phyloP scores from a whole-genome alignment of 2,888 invertebrate genomes.

The Hypsopygia costalis region DNA sequence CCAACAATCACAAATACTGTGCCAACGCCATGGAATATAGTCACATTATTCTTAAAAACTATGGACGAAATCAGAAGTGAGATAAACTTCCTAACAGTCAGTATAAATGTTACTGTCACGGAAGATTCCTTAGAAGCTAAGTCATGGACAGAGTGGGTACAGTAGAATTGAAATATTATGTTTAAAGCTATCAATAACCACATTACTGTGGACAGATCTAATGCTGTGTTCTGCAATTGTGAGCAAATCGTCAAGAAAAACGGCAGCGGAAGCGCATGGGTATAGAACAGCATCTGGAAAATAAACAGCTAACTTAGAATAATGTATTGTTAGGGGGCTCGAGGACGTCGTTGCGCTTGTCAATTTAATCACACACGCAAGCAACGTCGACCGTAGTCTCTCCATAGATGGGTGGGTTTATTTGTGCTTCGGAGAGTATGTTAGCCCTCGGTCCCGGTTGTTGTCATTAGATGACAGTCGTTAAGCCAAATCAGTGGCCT shows the following conservation, averaged over 20 bases:
- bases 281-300: slow-evolving; percentile 72
- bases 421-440: no score
- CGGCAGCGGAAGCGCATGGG: slow-evolving; percentile 58
- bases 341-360: no score
- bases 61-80: slow-evolving; percentile 60
- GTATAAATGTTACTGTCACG: slow-evolving; percentile 64
- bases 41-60: slow-evolving; percentile 68
- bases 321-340: slow-evolving; percentile 1
- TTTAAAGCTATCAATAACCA: slow-evolving; percentile 54
- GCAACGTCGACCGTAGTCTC: no score
- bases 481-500: no score
- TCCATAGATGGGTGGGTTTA: not conserved
- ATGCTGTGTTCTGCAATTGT: slow-evolving; percentile 38
- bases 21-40: slow-evolving; percentile 54
- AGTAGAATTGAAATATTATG: slow-evolving; percentile 58
- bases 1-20: slow-evolving; percentile 56
- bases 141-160: slow-evolving; percentile 61
- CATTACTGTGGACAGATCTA: slow-evolving; percentile 31
- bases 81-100: slow-evolving; percentile 64
- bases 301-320: slow-evolving; percentile 6
- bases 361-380: no score
- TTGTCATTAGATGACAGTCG: no score
- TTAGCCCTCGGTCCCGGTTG: no score
- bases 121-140: slow-evolving; percentile 62
- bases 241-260: slow-evolving; percentile 52